Conservation (phyloP, 1,140 invertebrate genomes). For the Sinonovacula constricta region DNA sequence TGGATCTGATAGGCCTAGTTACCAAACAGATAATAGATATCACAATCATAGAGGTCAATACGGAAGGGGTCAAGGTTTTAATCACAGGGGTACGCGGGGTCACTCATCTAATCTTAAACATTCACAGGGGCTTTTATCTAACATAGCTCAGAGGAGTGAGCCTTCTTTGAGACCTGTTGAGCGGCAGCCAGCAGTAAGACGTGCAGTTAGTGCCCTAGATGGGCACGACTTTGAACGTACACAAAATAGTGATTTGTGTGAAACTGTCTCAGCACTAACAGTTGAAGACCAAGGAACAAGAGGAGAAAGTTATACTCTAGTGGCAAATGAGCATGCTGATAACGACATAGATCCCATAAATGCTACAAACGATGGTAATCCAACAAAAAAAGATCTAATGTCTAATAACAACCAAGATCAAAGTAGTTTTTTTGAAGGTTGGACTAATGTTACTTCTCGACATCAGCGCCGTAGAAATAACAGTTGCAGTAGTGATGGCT, state of each 20-base stretch:
- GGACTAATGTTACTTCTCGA: conserved; percentile 19
- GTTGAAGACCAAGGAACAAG: not conserved
- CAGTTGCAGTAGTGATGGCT: conserved; percentile 29
- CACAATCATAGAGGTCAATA: conserved; percentile 16
- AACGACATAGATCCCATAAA: not conserved
- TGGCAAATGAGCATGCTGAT: not conserved
- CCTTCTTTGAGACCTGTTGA: not conserved
- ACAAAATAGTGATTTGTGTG: conserved; percentile 1
- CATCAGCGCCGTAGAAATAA: too few relatives aligned
- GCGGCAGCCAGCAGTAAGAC: not conserved
- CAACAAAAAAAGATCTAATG: not conserved
- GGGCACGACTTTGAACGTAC: conserved; percentile 10
- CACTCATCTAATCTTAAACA: too few relatives aligned
- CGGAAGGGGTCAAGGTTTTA: conserved; percentile 1
- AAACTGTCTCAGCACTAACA: not conserved
- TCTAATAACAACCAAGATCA: not conserved
- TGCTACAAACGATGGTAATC: not conserved
- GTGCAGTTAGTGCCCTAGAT: conserved; percentile 37
- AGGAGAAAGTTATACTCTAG: not conserved
- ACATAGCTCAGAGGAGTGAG: conserved; percentile 20
- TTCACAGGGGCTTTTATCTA: too few relatives aligned
- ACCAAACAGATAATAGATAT: not conserved
- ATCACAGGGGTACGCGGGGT: not conserved
- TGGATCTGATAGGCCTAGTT: not conserved
- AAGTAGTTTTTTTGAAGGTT: not conserved